Evolutionary conservation across 37 sponge, comb jelly and placozoan species (phyloP).

Genomic region (Theonella swinhoei): DNA sequence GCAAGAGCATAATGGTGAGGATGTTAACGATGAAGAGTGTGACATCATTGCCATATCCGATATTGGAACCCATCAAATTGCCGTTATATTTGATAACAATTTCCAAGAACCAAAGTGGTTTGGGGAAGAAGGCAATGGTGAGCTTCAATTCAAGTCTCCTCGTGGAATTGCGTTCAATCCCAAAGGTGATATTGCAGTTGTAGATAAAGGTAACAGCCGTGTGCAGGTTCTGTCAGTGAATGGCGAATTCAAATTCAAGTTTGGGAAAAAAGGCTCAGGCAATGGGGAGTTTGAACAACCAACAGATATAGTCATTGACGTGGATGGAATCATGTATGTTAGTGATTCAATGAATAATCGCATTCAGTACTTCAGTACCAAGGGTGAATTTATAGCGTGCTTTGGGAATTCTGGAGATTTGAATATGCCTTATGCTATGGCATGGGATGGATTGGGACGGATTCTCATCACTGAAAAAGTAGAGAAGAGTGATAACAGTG

Average conservation of each 20-base stretch:
- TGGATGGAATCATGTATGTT: constrained; percentile 12
- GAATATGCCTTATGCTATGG: constrained; percentile 14
- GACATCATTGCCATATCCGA: constrained; percentile 29
- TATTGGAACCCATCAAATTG: neutral
- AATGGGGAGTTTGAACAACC: constrained; percentile 12
- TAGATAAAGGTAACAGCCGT: constrained; percentile 30
- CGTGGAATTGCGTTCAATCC: constrained; percentile 23
- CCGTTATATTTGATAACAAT: neutral
- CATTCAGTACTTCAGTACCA: constrained; percentile 12
- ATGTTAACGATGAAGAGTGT: neutral
- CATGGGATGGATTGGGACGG: neutral
- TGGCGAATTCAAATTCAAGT: neutral
- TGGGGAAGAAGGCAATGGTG: constrained; percentile 13
- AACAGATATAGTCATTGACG: neutral
- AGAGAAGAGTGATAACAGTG: neutral
- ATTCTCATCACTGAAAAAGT: constrained; percentile 8
- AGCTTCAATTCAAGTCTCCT: constrained; percentile 16
- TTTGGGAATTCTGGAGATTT: neutral
- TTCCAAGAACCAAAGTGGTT: neutral
- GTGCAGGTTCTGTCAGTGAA: constrained; percentile 5
- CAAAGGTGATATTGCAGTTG: constrained; percentile 15
- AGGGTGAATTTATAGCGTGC: neutral
- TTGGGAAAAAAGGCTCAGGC: constrained; percentile 9
- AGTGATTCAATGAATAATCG: constrained; percentile 17
- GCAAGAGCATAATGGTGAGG: neutral